Evolutionary conservation across 2,113 vertebrate species (phyloP).

Genomic region (Pituophis catenifer): DNA sequence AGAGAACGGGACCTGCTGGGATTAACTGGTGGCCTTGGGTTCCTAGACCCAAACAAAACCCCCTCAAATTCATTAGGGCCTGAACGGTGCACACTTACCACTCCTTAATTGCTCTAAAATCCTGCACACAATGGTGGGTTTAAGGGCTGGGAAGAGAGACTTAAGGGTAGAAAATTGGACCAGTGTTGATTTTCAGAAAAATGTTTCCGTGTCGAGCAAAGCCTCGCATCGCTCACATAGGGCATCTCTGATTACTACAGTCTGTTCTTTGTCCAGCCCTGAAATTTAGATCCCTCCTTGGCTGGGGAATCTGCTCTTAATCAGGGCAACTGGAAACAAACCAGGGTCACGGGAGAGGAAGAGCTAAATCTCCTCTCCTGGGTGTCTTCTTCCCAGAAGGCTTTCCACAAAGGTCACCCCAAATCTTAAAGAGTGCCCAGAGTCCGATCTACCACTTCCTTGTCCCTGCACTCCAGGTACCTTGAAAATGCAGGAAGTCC

Average conservation of each 20-base stretch:
- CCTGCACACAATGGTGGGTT: neutral
- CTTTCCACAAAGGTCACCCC: neutral
- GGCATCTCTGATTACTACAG: neutral
- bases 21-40: conserved; percentile 48
- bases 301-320: neutral
- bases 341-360: neutral
- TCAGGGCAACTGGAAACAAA: neutral
- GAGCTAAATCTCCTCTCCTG: neutral
- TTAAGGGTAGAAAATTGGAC: conserved; percentile 43
- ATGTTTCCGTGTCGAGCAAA: conserved; percentile 10
- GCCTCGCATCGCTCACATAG: neutral
- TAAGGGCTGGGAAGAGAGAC: conserved; percentile 27
- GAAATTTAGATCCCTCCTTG: neutral
- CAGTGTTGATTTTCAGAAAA: neutral
- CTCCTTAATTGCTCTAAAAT: conserved; percentile 46
- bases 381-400: neutral
- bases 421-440: neutral
- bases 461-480: neutral
- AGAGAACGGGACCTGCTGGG: conserved; percentile 29
- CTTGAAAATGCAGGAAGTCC: neutral
- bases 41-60: conserved; percentile 45
- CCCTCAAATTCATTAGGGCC: conserved; percentile 51
- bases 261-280: neutral
- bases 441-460: neutral
- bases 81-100: accelerated